Evolutionary conservation across 2,113 vertebrate genomes (phyloP), one percentile per base, ranked within the genome.

Genomic region (Hypanus sabinus): DNA sequence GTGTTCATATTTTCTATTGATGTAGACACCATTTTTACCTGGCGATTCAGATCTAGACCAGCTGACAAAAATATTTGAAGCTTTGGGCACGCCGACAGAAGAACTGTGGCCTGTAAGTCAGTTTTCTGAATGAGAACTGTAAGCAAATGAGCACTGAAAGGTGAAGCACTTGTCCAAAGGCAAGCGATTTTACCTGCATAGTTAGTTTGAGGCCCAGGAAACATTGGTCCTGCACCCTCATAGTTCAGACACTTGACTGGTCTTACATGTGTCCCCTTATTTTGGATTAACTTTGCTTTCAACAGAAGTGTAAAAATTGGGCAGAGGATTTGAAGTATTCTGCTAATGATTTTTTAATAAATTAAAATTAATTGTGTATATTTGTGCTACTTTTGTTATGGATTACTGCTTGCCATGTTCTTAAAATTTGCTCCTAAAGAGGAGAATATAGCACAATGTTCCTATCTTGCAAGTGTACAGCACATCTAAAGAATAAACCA

Each of bases 31-130:
- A 0, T 99, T 99, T 97, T 97, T 99, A 94, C 98, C 98, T 77
- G 99, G 99, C 95, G 98, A 99, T 95, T 99, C 99, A 1, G 99
- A 99, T 95, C 98, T 99, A 83, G 99, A 99, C 95, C 99, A 99
- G 79, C 96, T 99, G 94, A 98, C 98, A 46, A 98, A 98, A 95
- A 99, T 99, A 96, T 99, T 99, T 96, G 99, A 99, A 96, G 98
- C 99, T 70, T 95, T 99, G 55, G 98, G 99, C 73, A 99, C 99
- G 46, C 97, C 99, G 79, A 98, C 98, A 83, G 99, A 99, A 94
- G 98, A 99, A 2, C 97, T 97, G 0, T 99, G 99, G 99, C 99
- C 99, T 94, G 99, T 99, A 94, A 95, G 98, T 96, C 14, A 94
- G 36, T 85, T 87, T 94, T 46, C 93, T 22, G 60, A 77, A 79